A percentile compares a stretch with the other conserved stretches of the same genome.
phyloP scores from a whole-genome alignment of 2,888 invertebrate species.

The Strigamia crassipes region DNA sequence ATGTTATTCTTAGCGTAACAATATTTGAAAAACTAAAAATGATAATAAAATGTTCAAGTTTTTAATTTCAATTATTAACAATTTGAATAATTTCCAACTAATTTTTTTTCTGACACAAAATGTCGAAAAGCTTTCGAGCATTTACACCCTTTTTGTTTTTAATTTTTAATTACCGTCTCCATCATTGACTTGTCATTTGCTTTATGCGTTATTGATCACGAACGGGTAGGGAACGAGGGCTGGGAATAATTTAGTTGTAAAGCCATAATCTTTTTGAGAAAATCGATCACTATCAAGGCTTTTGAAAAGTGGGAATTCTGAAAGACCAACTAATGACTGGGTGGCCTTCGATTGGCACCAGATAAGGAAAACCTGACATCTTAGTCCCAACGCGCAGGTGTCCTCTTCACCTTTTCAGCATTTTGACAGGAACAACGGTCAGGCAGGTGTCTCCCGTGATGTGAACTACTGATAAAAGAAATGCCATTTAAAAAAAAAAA shows the following conservation, averaged over 20 bases:
- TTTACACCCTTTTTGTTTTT: background rate
- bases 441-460: background rate
- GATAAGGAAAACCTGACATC: conserved; percentile 26
- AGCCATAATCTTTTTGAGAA: conserved; percentile 19
- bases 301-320: background rate
- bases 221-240: background rate
- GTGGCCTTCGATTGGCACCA: conserved; percentile 24
- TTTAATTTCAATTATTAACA: background rate
- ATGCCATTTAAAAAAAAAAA: background rate
- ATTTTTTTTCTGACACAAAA: background rate
- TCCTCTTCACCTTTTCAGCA: conserved; percentile 10
- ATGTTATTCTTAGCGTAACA: no score
- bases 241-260: conserved; percentile 2
- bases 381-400: conserved; percentile 10
- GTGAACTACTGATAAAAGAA: background rate
- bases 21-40: no score
- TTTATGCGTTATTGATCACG: background rate
- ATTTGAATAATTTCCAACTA: background rate
- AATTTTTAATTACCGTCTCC: background rate
- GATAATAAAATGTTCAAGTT: no score
- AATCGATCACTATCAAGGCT: conserved; percentile 18
- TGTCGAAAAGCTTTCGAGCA: background rate
- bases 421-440: background rate
- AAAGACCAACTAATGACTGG: conserved; percentile 22
- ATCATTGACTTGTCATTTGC: background rate